Conservation (phyloP, 2,113 vertebrate genomes). For the Alouatta palliata region DNA sequence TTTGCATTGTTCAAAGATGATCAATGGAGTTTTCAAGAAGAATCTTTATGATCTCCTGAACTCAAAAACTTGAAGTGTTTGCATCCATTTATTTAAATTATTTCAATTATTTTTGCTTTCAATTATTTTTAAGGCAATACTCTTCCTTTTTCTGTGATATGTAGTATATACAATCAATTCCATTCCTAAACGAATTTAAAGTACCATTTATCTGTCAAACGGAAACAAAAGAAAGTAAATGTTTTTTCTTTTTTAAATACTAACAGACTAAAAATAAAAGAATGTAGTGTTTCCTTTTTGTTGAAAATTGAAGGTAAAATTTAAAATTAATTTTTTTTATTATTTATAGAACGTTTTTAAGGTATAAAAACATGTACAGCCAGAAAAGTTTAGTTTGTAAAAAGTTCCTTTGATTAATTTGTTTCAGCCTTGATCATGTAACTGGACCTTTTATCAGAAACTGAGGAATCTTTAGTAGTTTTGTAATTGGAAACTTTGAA, state of each 20-base stretch:
- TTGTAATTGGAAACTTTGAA: conserved; percentile 23
- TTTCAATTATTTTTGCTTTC: not conserved
- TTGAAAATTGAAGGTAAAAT: not conserved
- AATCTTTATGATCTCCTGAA: not conserved
- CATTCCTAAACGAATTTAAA: not conserved
- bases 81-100: not conserved
- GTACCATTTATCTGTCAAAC: not conserved
- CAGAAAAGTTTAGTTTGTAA: not conserved
- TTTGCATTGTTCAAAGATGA: not conserved
- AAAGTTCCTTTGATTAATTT: conserved; percentile 11
- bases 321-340: not conserved
- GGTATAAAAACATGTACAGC: not conserved
- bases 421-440: not conserved
- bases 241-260: not conserved
- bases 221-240: not conserved
- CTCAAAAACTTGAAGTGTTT: not conserved
- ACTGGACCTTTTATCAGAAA: not conserved
- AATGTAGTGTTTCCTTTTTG: not conserved
- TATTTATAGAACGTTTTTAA: not conserved
- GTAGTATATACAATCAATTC: not conserved
- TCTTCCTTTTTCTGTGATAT: not conserved
- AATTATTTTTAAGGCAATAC: not conserved
- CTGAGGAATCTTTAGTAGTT: conserved; percentile 6
- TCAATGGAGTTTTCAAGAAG: not conserved
- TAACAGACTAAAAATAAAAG: not conserved